These are phyloP conservation scores for Cosmopolites sordidus DNA, from an alignment of 2,888 invertebrate genomes.

Conservation along the genomic window DNA sequence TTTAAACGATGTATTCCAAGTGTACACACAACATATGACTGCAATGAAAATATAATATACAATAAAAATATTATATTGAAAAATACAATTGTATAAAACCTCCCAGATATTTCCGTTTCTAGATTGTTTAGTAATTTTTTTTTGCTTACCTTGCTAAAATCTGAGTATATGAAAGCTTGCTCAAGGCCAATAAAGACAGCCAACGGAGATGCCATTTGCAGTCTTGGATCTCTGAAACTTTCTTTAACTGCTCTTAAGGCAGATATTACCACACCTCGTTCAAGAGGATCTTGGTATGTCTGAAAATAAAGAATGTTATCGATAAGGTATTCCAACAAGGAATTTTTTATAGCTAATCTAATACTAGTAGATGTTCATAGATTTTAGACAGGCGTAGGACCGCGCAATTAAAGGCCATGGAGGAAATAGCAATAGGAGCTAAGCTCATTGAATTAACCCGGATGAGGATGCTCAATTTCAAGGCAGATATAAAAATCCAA, in stretches of 20 bases:
- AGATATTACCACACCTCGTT: conserved; percentile 48
- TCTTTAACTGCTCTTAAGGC: conserved; percentile 51
- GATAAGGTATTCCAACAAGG: no score
- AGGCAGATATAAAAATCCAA: no score
- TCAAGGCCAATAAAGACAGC: conserved; percentile 78
- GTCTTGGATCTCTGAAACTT: conserved; percentile 58
- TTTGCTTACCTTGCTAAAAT: conserved; percentile 68
- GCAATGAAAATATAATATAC: conserved; percentile 37
- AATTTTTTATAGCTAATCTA: no score
- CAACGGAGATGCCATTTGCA: conserved; percentile 70
- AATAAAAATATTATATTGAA: no score
- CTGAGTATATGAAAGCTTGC: conserved; percentile 79
- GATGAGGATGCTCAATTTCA: no score
- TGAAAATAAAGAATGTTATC: conserved; percentile 43
- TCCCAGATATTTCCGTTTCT: not conserved
- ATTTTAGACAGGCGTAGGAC: no score
- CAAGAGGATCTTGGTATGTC: conserved; percentile 48
- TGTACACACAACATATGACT: conserved; percentile 82
- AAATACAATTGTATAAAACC: no score
- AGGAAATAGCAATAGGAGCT: no score
- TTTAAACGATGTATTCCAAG: conserved; percentile 71
- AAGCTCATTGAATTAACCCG: no score
- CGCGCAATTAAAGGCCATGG: no score
- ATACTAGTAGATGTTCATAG: no score
- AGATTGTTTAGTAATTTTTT: not conserved